phyloP scores from a whole-genome alignment of 2,888 invertebrate species.

The Alviniconcha strummeri region DNA sequence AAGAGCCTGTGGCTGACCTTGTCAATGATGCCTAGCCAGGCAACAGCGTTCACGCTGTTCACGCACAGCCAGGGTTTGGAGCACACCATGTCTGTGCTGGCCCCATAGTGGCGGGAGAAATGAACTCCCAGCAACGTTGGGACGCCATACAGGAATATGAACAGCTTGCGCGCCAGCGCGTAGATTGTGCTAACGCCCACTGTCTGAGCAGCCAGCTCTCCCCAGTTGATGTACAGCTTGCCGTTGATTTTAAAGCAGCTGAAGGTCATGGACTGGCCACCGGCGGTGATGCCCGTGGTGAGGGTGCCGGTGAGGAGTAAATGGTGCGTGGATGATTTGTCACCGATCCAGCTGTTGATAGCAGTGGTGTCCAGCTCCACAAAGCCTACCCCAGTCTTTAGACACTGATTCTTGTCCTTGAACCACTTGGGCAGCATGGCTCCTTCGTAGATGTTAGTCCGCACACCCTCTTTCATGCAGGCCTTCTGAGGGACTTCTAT shows the following conservation, averaged over 20 bases:
- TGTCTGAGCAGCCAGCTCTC: not conserved
- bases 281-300: not conserved
- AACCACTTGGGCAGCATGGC: slow-evolving; percentile 16
- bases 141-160: not conserved
- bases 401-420: slow-evolving; percentile 16
- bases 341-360: not conserved
- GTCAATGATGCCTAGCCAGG: slow-evolving; percentile 2
- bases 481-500: not conserved
- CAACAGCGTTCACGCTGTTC: slow-evolving; percentile 15
- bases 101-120: not conserved
- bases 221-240: slow-evolving; percentile 20
- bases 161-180: not conserved
- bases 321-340: not conserved
- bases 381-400: slow-evolving; percentile 12
- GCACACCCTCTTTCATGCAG: no score
- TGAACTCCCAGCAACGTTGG: not conserved
- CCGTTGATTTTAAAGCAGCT: not conserved
- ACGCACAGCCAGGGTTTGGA: slow-evolving; percentile 15
- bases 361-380: not conserved
- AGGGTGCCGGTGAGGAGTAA: slow-evolving; percentile 5
- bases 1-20: not conserved
- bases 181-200: not conserved
- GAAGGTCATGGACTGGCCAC: not conserved
- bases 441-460: not conserved
- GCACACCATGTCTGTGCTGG: not conserved